Evolutionary conservation across 2,888 invertebrate genomes (phyloP), one percentile per base, ranked within the genome.

Genomic region (Cyclophora albipunctata): DNA sequence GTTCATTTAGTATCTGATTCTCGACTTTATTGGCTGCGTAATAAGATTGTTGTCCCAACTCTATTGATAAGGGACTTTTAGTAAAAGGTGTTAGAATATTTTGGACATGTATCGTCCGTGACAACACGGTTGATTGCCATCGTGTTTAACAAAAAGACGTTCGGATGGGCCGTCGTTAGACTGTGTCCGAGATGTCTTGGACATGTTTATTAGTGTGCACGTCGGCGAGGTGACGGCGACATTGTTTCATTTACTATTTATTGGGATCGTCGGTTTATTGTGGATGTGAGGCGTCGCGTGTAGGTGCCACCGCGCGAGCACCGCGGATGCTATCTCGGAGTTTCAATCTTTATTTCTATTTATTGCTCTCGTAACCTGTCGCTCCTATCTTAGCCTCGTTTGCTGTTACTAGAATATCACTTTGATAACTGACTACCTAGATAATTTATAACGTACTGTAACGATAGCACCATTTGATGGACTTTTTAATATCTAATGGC

Each of bases 121-220:
- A 64, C 53, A 52, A 37, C 52, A 6, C 20, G 3, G 53, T 65
- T 59, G 68, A 68, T 69, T 63, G 64, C 57, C 63, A 59, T 68
- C 60, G 51, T 62, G 63, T 66, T 49, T 47, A 58, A 70, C 68
- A 69, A 71, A 69, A 67, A 67, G 62, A 64, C 64, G 55, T 64
- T 63, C 55, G 56, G 56, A 47, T 54, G 40, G 47, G 45, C 50
- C 54, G 57, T 62, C 63, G 66, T 67, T 60, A 47, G 58, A 64
- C 66, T 62, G 49, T 51, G 49, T 60, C 57, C 51, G 55, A 56
- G 47, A 53, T 49, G 45, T 60, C 46, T 40, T 34, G 50, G 54
- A 61, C 54, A 57, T 62, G 60, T 71, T 63, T 61, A 66, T 65
- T 55, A 58, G 50, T 40, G 54, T 54, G 53, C 63, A 60, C 57